A percentile compares a stretch with the other conserved stretches of the same genome.
These are phyloP conservation scores for Acestrorhynchus altus DNA, from an alignment of 2,797 vertebrate species.

Conservation along the genomic window DNA sequence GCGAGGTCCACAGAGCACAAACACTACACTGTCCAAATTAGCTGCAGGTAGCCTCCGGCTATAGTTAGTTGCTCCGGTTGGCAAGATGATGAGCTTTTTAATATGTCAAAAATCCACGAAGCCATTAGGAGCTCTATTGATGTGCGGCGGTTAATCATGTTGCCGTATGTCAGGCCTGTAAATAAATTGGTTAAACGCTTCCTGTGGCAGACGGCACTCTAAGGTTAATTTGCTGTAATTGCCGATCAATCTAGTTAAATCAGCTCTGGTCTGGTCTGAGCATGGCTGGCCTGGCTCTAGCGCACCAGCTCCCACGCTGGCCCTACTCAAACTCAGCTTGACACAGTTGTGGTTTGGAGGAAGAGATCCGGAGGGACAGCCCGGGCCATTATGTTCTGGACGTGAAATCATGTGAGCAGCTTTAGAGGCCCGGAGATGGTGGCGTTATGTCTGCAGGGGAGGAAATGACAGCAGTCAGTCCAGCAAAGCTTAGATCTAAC, in stretches of 20 bases:
- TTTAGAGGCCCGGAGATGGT: not conserved
- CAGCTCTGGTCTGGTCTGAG: slow-evolving; percentile 71
- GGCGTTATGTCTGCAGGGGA: slow-evolving; percentile 6
- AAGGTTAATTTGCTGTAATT: slow-evolving; percentile 82
- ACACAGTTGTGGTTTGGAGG: slow-evolving; percentile 41
- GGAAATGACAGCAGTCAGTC: slow-evolving; percentile 1
- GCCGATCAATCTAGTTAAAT: slow-evolving; percentile 79
- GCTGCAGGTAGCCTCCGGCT: slow-evolving; percentile 66
- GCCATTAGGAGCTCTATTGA: slow-evolving; percentile 74
- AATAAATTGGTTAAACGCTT: slow-evolving; percentile 81
- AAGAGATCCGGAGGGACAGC: not conserved
- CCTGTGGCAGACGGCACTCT: slow-evolving; percentile 82
- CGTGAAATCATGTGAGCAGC: slow-evolving; percentile 17
- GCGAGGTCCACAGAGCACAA: slow-evolving; percentile 29
- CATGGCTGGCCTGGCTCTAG: slow-evolving; percentile 52
- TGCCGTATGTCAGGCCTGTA: slow-evolving; percentile 72
- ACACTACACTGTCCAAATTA: slow-evolving; percentile 34
- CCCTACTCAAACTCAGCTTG: slow-evolving; percentile 53
- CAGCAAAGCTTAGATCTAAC: not conserved
- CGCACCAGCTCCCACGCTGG: slow-evolving; percentile 41
- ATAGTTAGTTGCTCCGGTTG: slow-evolving; percentile 65
- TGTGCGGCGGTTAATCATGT: slow-evolving; percentile 77
- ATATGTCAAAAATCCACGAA: slow-evolving; percentile 79
- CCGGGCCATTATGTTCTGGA: slow-evolving; percentile 13
- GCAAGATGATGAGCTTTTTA: slow-evolving; percentile 70